phyloP scores from a whole-genome alignment of 1,140 invertebrate species.

The Drosophila setifemur region DNA sequence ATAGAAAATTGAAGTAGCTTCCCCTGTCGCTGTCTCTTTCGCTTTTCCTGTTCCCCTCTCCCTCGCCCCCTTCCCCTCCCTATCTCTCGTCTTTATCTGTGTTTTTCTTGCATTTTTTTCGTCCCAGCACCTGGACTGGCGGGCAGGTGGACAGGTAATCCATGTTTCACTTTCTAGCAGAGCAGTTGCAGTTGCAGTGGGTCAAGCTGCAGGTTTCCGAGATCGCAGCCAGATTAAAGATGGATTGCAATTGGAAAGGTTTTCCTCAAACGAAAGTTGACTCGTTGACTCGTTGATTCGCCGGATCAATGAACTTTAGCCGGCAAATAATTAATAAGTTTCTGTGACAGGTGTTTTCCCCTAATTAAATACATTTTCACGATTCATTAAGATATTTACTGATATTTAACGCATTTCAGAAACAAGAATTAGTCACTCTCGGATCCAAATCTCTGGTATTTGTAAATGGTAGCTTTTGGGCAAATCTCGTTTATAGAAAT shows the following conservation, averaged over 20 bases:
- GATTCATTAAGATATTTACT: too few species aligned
- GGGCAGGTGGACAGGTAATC: slow-evolving; percentile 5
- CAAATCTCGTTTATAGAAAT: too few species aligned
- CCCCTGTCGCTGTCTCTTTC: slow-evolving; percentile 29
- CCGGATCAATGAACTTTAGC: neutral
- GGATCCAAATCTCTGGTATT: too few species aligned
- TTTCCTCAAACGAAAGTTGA: slow-evolving; percentile 31
- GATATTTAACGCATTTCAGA: too few species aligned
- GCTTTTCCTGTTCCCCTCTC: neutral
- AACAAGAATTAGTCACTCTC: too few species aligned
- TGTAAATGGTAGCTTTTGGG: too few species aligned
- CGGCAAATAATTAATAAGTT: neutral
- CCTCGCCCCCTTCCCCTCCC: neutral
- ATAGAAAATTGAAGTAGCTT: slow-evolving; percentile 64
- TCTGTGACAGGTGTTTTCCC: too few species aligned
- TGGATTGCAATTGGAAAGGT: slow-evolving; percentile 42
- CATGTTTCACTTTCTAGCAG: slow-evolving; percentile 38
- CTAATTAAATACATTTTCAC: too few species aligned
- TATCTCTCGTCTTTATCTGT: neutral
- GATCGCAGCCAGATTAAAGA: slow-evolving; percentile 11
- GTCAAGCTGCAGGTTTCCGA: slow-evolving; percentile 11
- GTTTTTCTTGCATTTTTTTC: too few species aligned
- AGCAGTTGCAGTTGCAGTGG: too few species aligned
- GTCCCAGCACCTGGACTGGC: too few species aligned
- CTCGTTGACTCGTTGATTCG: neutral